Conservation (phyloP, 2,888 invertebrate species). For the Cosmia trapezina region DNA sequence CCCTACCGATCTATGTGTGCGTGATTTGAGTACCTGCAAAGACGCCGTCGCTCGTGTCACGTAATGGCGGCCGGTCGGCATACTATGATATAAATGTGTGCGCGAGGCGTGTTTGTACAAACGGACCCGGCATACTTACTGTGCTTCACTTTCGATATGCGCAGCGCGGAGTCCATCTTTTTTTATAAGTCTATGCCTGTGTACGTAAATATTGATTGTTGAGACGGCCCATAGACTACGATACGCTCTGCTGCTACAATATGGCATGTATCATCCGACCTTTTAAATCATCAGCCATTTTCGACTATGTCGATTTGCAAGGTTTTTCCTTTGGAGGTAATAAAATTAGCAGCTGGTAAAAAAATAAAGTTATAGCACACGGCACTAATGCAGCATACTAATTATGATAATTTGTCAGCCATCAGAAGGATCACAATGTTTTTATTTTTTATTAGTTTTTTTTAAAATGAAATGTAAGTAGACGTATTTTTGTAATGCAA, state of each 20-base stretch:
- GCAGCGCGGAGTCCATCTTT: too few relatives aligned
- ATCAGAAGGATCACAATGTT: slow-evolving; percentile 66
- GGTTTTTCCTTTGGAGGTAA: slow-evolving; percentile 43
- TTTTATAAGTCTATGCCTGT: too few relatives aligned
- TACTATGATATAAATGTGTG: too few relatives aligned
- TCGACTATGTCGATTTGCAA: slow-evolving; percentile 28
- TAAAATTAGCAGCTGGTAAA: slow-evolving; percentile 16
- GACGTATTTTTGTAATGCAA: slow-evolving; percentile 58
- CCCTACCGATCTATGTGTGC: too few relatives aligned
- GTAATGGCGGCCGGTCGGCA: too few relatives aligned
- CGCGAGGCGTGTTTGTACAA: too few relatives aligned
- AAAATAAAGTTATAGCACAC: slow-evolving; percentile 24
- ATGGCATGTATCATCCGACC: slow-evolving; percentile 20
- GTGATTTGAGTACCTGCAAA: too few relatives aligned
- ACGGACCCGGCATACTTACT: too few relatives aligned
- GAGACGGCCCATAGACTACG: slow-evolving; percentile 27
- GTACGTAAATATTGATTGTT: slow-evolving; percentile 51
- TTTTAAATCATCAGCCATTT: slow-evolving; percentile 4
- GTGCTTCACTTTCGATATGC: too few relatives aligned
- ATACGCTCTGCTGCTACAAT: slow-evolving; percentile 49
- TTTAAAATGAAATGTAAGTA: slow-evolving; percentile 36
- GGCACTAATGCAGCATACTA: slow-evolving; percentile 66
- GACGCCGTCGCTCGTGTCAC: too few relatives aligned
- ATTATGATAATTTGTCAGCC: slow-evolving; percentile 54
- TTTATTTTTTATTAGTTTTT: slow-evolving; percentile 32